Percentiles rank a stretch among this genome's conserved stretches.
Conservation (phyloP, 1,140 invertebrate genomes). For the Aphelenchoides fujianensis region DNA sequence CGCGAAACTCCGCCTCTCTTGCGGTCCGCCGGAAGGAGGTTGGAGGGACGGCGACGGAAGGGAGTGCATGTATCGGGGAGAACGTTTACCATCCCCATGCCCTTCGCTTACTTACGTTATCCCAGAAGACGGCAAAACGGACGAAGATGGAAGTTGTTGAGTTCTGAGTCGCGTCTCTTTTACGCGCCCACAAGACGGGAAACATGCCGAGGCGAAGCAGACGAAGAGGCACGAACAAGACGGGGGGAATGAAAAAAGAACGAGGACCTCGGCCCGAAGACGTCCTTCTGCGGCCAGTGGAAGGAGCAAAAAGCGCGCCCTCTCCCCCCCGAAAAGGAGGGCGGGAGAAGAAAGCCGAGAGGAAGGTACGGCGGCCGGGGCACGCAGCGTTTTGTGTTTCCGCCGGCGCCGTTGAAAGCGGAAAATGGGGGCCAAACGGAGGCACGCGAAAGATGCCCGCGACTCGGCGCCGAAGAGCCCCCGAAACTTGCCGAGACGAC, state of each 20-base stretch:
- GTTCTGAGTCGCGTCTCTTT: constrained; percentile 1
- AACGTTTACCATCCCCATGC: neutral
- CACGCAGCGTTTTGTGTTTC: neutral
- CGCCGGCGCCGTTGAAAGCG: neutral
- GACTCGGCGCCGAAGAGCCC: neutral
- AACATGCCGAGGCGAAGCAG: neutral
- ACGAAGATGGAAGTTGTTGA: constrained; percentile 5
- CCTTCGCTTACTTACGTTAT: neutral
- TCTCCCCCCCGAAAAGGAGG: too few relatives aligned
- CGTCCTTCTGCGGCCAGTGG: too few relatives aligned
- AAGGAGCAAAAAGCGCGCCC: too few relatives aligned
- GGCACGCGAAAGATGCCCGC: neutral
- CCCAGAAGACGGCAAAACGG: neutral
- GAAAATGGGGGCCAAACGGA: neutral
- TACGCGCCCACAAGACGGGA: too few relatives aligned
- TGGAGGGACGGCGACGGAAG: too few relatives aligned
- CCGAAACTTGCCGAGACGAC: neutral
- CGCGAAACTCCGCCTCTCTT: too few relatives aligned
- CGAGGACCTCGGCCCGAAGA: neutral
- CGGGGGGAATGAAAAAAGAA: neutral
- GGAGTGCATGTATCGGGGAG: too few relatives aligned
- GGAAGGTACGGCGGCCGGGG: too few relatives aligned
- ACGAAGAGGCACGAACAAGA: neutral
- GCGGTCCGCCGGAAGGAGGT: neutral
- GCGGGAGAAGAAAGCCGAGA: too few relatives aligned